These are phyloP conservation scores for Zaprionus inermis DNA, from an alignment of 1,140 invertebrate genomes.

Conservation along the genomic window DNA sequence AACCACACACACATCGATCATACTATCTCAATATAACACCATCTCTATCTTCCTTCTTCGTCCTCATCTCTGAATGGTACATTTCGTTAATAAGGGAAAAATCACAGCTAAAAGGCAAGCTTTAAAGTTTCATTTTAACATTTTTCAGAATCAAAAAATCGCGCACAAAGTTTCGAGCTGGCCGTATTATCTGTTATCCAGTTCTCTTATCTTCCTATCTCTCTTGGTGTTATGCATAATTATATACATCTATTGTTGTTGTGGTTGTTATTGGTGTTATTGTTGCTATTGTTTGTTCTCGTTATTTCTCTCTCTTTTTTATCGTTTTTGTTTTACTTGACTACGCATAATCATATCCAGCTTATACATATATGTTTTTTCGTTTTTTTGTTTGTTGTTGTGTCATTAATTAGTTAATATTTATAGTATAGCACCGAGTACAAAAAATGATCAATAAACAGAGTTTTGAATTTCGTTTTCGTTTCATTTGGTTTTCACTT, in stretches of 20 bases:
- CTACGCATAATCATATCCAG: constrained; percentile 70
- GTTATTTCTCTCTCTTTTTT: constrained; percentile 18
- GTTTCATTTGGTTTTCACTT: constrained; percentile 14
- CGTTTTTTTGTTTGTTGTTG: constrained; percentile 25
- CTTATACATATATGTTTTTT: constrained; percentile 58
- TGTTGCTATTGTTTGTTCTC: constrained; percentile 32
- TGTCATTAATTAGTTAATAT: constrained; percentile 79
- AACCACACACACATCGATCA: constrained; percentile 14
- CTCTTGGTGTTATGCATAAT: constrained; percentile 38
- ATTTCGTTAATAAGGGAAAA: constrained; percentile 25
- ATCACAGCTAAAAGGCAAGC: constrained; percentile 82
- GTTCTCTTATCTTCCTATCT: constrained; percentile 6
- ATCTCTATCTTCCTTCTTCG: not conserved
- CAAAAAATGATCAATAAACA: constrained; percentile 81
- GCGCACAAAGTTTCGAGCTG: constrained; percentile 51
- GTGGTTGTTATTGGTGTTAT: constrained; percentile 17
- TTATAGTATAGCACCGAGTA: constrained; percentile 83
- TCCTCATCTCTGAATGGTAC: constrained; percentile 1
- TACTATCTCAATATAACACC: not conserved
- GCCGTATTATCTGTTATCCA: constrained; percentile 23
- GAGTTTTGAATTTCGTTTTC: constrained; percentile 69
- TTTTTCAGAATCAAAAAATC: constrained; percentile 44
- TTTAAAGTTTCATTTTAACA: constrained; percentile 58
- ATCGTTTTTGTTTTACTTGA: constrained; percentile 57
- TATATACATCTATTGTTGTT: constrained; percentile 55